These are phyloP conservation scores for Parazoanthus swiftii DNA, from an alignment of 92 coral and sea anemone genomes.

Conservation along the genomic window DNA sequence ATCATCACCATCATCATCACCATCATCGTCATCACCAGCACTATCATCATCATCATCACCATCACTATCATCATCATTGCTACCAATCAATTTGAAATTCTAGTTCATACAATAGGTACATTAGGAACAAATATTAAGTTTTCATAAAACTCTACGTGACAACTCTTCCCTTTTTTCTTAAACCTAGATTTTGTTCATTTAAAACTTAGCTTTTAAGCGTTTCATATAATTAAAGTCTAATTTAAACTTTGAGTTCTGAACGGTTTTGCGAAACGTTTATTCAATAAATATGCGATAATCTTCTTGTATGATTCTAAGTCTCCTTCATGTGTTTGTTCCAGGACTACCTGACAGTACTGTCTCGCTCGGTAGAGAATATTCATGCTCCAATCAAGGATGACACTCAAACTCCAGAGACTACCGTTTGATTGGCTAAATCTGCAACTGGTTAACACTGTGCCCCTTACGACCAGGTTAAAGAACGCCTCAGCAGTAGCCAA, in stretches of 20 bases:
- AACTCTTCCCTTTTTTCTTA: no score
- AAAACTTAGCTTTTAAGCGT: no score
- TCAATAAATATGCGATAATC: background rate
- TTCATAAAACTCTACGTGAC: no score
- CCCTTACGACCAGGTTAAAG: no score
- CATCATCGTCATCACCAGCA: background rate
- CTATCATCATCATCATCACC: background rate
- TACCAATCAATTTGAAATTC: no score
- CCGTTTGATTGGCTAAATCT: background rate
- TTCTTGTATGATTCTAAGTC: background rate
- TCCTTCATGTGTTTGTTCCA: background rate
- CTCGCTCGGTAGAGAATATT: slow-evolving; percentile 9
- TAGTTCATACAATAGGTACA: no score
- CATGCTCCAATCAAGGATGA: slow-evolving; percentile 30
- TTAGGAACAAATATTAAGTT: no score
- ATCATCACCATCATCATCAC: background rate
- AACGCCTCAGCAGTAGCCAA: no score
- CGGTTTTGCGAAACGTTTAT: background rate
- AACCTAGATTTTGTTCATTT: no score
- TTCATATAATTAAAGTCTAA: no score
- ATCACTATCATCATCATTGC: background rate
- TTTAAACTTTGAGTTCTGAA: background rate
- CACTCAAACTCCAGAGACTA: background rate
- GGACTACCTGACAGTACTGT: slow-evolving; percentile 14
- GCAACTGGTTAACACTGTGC: no score